These are phyloP conservation scores for roundworm (Caenorhabditis elegans) DNA, from an alignment of 1,140 invertebrate species.

Conservation along the genomic window WBcel235 BX284606.5:5967001-5967500, in stretches of 20 bases:
- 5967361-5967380: constrained; percentile 77
- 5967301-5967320: constrained; percentile 92
- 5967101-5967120: constrained; percentile 91
- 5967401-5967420: too few relatives aligned
- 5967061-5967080: constrained; percentile 81
- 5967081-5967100: constrained; percentile 86
- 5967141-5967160: neutral
- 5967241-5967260: constrained; percentile 68
- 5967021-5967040: constrained; percentile 18
- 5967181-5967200: constrained; percentile 85
- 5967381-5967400: too few relatives aligned
- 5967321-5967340: constrained; percentile 77
- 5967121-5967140: constrained; percentile 74
- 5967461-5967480: too few relatives aligned
- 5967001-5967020: constrained; percentile 26
- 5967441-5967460: too few relatives aligned
- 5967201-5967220: constrained; percentile 89
- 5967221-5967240: constrained; percentile 94
- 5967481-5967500: too few relatives aligned
- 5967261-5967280: constrained; percentile 80
- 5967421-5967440: too few relatives aligned
- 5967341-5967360: constrained; percentile 81
- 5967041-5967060: constrained; percentile 37
- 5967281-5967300: constrained; percentile 97
- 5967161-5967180: constrained; percentile 79